Conservation (phyloP, 2,797 vertebrate genomes). For the Lateolabrax maculatus region DNA sequence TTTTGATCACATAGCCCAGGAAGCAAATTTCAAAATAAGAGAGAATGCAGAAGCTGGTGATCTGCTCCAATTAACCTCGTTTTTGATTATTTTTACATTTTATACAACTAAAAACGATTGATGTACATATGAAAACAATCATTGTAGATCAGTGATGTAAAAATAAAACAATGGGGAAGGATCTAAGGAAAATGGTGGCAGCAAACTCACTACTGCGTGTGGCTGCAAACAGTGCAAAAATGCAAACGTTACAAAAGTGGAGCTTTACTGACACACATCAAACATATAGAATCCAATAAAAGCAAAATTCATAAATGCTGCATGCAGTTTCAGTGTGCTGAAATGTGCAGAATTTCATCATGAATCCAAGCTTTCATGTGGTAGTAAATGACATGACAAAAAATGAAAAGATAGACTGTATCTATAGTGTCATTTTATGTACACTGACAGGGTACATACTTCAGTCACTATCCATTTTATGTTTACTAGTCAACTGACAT, state of each 20-base stretch:
- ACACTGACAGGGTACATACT: background rate
- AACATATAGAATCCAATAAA: constrained; percentile 5
- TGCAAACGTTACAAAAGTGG: background rate
- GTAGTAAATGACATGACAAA: background rate
- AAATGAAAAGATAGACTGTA: background rate
- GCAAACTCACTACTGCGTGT: background rate
- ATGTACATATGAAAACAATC: background rate
- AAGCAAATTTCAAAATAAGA: background rate
- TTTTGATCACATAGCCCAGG: background rate
- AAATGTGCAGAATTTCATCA: constrained; percentile 21
- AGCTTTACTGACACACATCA: constrained; percentile 3
- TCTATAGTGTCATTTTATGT: constrained; percentile 9
- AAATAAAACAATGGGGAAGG: background rate
- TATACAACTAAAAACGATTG: background rate
- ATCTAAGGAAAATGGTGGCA: background rate
- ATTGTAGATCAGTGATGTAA: background rate
- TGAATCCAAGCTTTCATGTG: constrained; percentile 10
- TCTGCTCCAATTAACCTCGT: background rate
- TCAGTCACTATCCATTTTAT: constrained; percentile 4
- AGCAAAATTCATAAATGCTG: background rate
- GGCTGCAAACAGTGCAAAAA: background rate
- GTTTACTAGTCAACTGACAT: constrained; percentile 20
- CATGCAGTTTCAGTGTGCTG: constrained; percentile 10
- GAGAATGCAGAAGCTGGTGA: background rate
- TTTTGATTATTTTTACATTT: background rate